Evolutionary conservation across 2,797 vertebrate genomes (phyloP), one percentile per base, ranked within the genome.

Genomic region (Sebastes nivosus): DNA sequence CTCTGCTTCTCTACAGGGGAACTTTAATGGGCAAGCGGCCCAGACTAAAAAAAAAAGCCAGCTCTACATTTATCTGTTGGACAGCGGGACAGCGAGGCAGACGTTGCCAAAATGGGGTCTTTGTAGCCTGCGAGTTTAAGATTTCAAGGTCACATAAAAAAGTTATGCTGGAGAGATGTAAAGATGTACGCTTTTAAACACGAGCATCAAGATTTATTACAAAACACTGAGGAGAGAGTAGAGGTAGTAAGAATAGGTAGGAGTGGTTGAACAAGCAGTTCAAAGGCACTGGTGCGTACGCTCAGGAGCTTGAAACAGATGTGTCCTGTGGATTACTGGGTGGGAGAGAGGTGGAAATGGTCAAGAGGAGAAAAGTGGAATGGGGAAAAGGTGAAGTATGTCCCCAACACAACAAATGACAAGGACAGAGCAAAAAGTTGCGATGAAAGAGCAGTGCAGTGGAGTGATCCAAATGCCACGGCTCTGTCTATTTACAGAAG

Each of bases 271-370:
- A 84, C 58, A 13, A 73, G 72, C 74, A 84, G 85, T 92, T 94
- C 81, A 93, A 93, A 95, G 77, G 59, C 77, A 79, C n/a, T 59
- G 54, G 72, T 72, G 66, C 27, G 32, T 79, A 83, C 50, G 67
- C 67, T 77, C 67, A 63, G 72, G 70, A 72, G 72, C 75, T 80
- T 86, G 74, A 92, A 95, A 92, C 93, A 95, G 93, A 92, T 94
- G 92, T 95, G 79, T 57, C 75, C 61, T 60, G 71, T 83, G 81
- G 88, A 91, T 92, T 88, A 89, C 77, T 78, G 74, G 67, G 85
- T 72, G 68, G 54, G 85, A 84, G 81, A 75, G 64, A 82, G 61
- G 27, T 75, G 61, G 46, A 86, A 81, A 87, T 67, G 80, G 55
- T 73, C 59, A 76, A 69, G 34, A 69, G 55, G 71, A 61, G 52